A percentile compares a stretch with the other conserved stretches of the same genome.
phyloP scores from a whole-genome alignment of 2,113 vertebrate species.

The Ailuropoda melanoleuca region DNA sequence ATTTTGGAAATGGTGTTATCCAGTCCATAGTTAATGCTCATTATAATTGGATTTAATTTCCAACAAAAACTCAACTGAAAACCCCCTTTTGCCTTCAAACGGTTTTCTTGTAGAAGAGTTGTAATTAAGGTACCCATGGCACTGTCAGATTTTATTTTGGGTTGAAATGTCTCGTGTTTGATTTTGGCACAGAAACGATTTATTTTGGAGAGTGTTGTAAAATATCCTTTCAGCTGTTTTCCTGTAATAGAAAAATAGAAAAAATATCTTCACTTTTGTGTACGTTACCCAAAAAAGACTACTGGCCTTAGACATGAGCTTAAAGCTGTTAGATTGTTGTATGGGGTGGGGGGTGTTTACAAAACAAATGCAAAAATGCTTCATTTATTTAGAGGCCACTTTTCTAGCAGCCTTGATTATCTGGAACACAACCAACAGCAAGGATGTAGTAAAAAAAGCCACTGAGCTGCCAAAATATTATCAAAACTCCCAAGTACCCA shows the following conservation, averaged over 20 bases:
- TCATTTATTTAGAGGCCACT: not conserved
- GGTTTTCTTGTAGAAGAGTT: not conserved
- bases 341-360: not conserved
- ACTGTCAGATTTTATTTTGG: slow-evolving; percentile 48
- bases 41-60: slow-evolving; percentile 22
- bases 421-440: not conserved
- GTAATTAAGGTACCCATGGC: slow-evolving; percentile 18
- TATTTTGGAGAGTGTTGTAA: slow-evolving; percentile 47
- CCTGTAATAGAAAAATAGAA: slow-evolving; percentile 29
- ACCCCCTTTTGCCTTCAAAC: not conserved
- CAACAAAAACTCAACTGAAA: not conserved
- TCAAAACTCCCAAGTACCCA: not conserved
- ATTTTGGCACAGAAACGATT: slow-evolving; percentile 47
- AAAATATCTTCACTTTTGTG: slow-evolving; percentile 15
- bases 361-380: not conserved
- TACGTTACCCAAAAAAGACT: not conserved
- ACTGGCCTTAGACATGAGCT: not conserved
- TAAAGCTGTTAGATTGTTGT: not conserved
- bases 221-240: slow-evolving; percentile 32
- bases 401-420: not conserved
- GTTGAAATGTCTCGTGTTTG: slow-evolving; percentile 43
- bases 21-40: not conserved
- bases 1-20: not conserved
- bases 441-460: not conserved
- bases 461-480: not conserved